Evolutionary conservation across 2,888 invertebrate species (phyloP), one percentile per base, ranked within the genome.

Genomic region (Ptychoptera albimana): DNA sequence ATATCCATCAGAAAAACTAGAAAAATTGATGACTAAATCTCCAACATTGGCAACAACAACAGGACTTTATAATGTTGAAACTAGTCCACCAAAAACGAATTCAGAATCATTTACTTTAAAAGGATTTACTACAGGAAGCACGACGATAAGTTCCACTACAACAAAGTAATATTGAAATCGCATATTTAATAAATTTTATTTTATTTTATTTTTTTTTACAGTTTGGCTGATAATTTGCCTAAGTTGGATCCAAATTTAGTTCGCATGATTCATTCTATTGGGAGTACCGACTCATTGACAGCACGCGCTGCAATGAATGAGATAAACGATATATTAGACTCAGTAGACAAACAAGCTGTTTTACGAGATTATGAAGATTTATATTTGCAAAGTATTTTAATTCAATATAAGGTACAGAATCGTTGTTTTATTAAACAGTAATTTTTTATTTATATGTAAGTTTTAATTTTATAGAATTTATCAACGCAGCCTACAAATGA

Each of bases 221-320:
- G 64, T 37, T 52, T 66, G 49, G 61, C 63, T 8, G 63, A 64
- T 50, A 56, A 57, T 31, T 46, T 64, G 36, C 51, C 50, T 10
- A 64, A 64, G 51, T 58, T 63, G 47, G 68, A 63, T 56, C 65
- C 60, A 29, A 63, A 57, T 46, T 55, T 64, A 51, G 61, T 61
- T 51, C 71, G 61, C 60, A 68, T 61, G 50, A 70, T 65, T 51
- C 70, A 73, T 34, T 77, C 77, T 49, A 74, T 83, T 49, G 74
- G 75, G 36, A 77, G 73, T 57, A 63, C 72, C 11, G 78, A 82
- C 55, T 68, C 78, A 8, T 61, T 70, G 8, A 69, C 69, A 39
- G 75, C 79, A 0, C 57, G 66, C 15, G 64, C 66, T 3, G 61
- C 64, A 8, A 59, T 68, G 12, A 64, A 63, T 49, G 64, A 66